phyloP scores from a whole-genome alignment of 2,888 invertebrate genomes.

The Branchipolynoe longqiensis region DNA sequence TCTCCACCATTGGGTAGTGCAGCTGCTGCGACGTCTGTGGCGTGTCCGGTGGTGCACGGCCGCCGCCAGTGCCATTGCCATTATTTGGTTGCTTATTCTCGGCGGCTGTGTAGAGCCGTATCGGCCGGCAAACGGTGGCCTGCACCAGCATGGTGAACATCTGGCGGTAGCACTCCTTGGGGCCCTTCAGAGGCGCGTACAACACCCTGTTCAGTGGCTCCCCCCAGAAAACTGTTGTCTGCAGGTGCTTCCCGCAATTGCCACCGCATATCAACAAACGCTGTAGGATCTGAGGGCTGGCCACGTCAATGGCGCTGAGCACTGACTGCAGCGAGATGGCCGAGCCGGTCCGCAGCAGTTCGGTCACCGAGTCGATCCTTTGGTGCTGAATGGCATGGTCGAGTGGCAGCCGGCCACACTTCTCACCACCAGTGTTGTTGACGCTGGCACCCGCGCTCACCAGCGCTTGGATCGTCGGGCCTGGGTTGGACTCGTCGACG shows the following conservation, averaged over 20 bases:
- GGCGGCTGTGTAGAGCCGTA: neutral
- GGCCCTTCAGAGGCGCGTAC: constrained; percentile 66
- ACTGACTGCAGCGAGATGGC: constrained; percentile 64
- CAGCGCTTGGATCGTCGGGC: constrained; percentile 64
- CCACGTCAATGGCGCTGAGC: constrained; percentile 67
- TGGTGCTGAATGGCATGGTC: constrained; percentile 69
- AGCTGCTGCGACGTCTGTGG: neutral
- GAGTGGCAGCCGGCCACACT: constrained; percentile 66
- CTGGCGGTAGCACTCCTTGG: constrained; percentile 66
- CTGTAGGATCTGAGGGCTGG: constrained; percentile 67
- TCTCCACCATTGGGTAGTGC: constrained; percentile 60
- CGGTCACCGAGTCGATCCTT: constrained; percentile 62
- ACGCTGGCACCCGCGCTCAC: constrained; percentile 66
- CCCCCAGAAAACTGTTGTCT: constrained; percentile 66
- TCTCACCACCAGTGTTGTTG: constrained; percentile 66
- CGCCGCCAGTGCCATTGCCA: neutral
- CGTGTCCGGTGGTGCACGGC: neutral
- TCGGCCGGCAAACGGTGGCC: constrained; percentile 65
- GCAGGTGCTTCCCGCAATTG: constrained; percentile 64
- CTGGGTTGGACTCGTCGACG: constrained; percentile 68
- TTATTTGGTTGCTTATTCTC: neutral
- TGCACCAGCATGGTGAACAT: constrained; percentile 66
- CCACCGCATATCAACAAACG: constrained; percentile 66
- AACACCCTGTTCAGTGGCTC: constrained; percentile 65
- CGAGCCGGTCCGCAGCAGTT: constrained; percentile 28